Base-by-base conservation (phyloP, 23 tunicate genomes). In the Diplosoma virens region DNA sequence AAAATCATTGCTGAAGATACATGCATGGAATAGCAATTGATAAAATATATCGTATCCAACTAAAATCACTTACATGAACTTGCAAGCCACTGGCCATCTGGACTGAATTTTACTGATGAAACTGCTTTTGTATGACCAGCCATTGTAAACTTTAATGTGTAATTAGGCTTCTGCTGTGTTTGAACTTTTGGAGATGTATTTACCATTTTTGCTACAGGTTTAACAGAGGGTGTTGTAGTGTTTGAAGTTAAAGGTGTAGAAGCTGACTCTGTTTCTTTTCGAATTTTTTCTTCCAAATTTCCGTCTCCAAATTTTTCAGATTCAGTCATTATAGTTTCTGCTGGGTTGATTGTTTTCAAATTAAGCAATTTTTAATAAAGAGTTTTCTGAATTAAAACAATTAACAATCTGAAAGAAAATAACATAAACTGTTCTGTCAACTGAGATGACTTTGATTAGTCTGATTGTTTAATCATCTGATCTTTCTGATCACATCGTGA, bases 61-160 rank as follows among this genome's bases (percentile, higher is more conserved):
- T n/a, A n/a, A n/a, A n/a, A n/a, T 16, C 20, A 77, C 92, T 76
- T 72, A 92, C 97, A 92, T 59, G 97, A 82, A 46, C 97, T 92
- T 27, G 98, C 98, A 17, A 93, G 83, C 98, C 98, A 93, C 37
- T 86, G 88, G 22, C 94, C 94, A 82, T 93, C 98, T 25, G 93
- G 94, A 52, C 94, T 86, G 52, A 93, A 93, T 74, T 93, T 93
- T 3, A 93, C 93, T 5, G 89, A 86, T 24, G 98, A 93, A 32
- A 93, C 94, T 28, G 98, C 98, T 77, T 93, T 93, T 4, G 98
- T 93, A 56, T 93, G 98, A 3, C 98, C 98, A 48, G 89, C 94
- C 78, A 93, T 74, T 2, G 94, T 86, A 77, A 93, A 93, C 47
- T 86, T 87, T 2, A 86, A 48, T 27, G 76, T 71, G 35, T 93